Evolutionary conservation across 1,140 invertebrate genomes (phyloP), one percentile per base, ranked within the genome.

Genomic region (Phymastichus coffea): DNA sequence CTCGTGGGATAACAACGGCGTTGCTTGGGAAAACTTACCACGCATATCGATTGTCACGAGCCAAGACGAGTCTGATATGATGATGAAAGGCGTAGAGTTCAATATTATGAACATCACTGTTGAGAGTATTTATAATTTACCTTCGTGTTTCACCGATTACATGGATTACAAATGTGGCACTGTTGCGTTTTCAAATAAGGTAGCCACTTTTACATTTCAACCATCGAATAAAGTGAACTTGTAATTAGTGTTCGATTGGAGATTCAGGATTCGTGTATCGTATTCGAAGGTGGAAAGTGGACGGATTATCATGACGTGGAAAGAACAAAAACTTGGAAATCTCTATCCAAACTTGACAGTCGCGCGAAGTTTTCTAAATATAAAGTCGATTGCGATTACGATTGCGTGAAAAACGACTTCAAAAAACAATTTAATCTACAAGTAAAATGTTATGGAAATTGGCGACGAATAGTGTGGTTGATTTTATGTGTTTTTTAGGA

Each of bases 91-190:
- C 6, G 23, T 37, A 3, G 9, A 20, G 2, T 25, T 63, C 1
- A 73, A 74, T 52, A 65, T 66, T 64, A 14, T 74, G 0, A 66
- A 35, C 15, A 48, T 74, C 4, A 74, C 70, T 0, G 20, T 74
- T 1, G 72, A 73, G 47, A 73, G 66, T 28, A 66, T 74, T 26
- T 68, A 71, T 33, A 74, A 74, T 62, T 14, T 48, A 4, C 67
- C 67, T 9, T 25, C 40, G 33, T 46, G 14, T 12, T 73, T 70
- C 19, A 57, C 41, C 1, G 52, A 69, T 1, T 40, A 55, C 17
- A 28, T 62, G 9, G 57, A 66, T 4, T 71, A 72, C 19, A 65
- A 65, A 61, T 65, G 51, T 35, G 66, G 57, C 3, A 73, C 71
- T 3, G 40, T 71, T 26, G 9, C 63, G 2, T 63, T n/a, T n/a